Evolutionary conservation across 1,140 invertebrate genomes (phyloP), one percentile per base, ranked within the genome.

Genomic region (Pomacea maculata): DNA sequence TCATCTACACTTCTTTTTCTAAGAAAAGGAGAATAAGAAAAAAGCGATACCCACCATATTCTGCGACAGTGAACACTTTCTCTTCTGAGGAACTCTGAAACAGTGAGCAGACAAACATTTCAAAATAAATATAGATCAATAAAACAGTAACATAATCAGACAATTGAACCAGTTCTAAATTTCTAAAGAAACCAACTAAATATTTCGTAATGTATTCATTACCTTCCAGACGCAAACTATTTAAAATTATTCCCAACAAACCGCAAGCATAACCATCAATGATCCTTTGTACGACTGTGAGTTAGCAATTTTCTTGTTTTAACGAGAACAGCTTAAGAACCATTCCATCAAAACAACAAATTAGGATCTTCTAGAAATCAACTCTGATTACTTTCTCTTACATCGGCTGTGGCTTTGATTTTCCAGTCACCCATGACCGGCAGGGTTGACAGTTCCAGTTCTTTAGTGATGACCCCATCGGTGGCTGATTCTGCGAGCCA

Each of bases 381-480:
- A 2, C 9, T 4, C 57, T 61, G 15, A 61, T 61, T 61, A 19
- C 54, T n/a, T 19, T 0, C 9, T 79, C 81, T 83, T 78, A 83
- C 89, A 52, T 91, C 92, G 63, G 92, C 90, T 5, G 65, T 80
- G 0, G 93, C 91, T 88, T 92, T 92, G 61, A 94, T 92, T 70
- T 89, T 91, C 94, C 94, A 94, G 21, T 89, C 91, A 21, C 94
- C 94, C 93, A 94, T 82, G 14, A 83, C 91, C 4, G 93, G 92
- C 86, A 94, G 93, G 14, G 92, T 85, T 0, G 93, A 92, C 12
- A 94, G 85, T 29, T 92, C 89, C 80, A 94, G 92, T 55, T 91
- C 89, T n/a, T 94, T 85, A 74, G 93, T 93, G 5, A 89, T 90
- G 80, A 94, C 91, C 75, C 94, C 94, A 19, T 91, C 87, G 54